A percentile compares a stretch with the other conserved stretches of the same genome.
Evolutionary conservation across 2,113 vertebrate species (phyloP).

Genomic region (Heliornis fulica): DNA sequence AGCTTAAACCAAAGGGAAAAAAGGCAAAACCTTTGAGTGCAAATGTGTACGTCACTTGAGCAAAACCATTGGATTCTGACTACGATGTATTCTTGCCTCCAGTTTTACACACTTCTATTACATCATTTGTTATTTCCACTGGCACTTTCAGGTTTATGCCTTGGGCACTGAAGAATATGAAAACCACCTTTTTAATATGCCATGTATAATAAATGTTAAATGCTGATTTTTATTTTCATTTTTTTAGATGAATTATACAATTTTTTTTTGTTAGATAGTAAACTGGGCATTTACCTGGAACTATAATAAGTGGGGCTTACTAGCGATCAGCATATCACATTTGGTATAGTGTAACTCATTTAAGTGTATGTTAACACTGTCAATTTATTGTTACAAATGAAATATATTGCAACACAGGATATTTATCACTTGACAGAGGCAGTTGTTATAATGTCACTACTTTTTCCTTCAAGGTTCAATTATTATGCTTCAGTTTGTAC

Average conservation of each 20-base stretch:
- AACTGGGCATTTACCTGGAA: neutral
- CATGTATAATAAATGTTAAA: neutral
- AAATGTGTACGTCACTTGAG: neutral
- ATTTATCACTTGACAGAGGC: slow-evolving; percentile 9
- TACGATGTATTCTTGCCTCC: neutral
- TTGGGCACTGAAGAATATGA: neutral
- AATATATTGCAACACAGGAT: neutral
- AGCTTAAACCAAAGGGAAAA: neutral
- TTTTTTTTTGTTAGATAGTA: neutral
- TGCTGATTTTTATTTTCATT: neutral
- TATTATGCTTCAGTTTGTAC: slow-evolving; percentile 59
- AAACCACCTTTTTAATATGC: neutral
- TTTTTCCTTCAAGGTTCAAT: slow-evolving; percentile 56
- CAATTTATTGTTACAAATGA: slow-evolving; percentile 4
- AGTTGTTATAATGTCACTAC: slow-evolving; percentile 47
- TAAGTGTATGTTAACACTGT: neutral
- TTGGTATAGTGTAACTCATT: neutral
- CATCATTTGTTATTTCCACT: slow-evolving; percentile 7
- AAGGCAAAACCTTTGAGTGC: neutral
- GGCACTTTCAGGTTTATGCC: slow-evolving; percentile 5
- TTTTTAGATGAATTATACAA: neutral
- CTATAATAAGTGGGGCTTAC: neutral
- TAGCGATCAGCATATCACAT: neutral
- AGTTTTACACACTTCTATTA: neutral
- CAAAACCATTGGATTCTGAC: neutral